Base-by-base conservation (phyloP, 2,797 vertebrate species). In the Pogoniulus pusillus region DNA sequence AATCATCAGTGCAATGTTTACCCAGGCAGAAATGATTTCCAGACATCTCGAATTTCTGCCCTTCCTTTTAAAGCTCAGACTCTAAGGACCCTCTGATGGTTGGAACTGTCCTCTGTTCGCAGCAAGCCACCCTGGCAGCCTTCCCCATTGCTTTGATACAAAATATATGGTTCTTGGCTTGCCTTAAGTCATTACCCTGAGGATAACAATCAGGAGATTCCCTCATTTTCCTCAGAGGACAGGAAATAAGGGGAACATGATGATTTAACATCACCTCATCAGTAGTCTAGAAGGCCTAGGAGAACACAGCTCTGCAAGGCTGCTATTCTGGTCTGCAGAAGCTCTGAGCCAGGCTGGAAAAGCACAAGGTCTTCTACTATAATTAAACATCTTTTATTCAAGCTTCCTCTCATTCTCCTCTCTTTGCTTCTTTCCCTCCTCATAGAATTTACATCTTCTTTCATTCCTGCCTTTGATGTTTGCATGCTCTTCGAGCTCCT, bases 161-260 rank as follows among this genome's bases (percentile, higher is more conserved):
- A 93, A 93, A 93, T 82, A 79, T 58, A 84, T 68, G 72, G 34
- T 55, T 63, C 54, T 71, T 86, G 57, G 95, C 75, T 91, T 83
- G 90, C 63, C 89, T 90, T 81, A 89, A 84, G 79, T 93, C 92
- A 96, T 95, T 96, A 93, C 96, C 88, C 79, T 35, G 29, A 29
- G 89, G 91, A 95, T 89, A 91, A 91, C 82, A 96, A 92, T 63
- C 83, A 84, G 87, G 93, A 96, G 94, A 85, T 94, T 95, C 89
- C 84, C 80, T 87, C 78, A 77, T 96, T 96, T 96, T 95, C 93
- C 84, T 95, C 89, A 91, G 90, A 92, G 89, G 4, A 2, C 34
- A 91, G 91, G 88, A 97, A 97, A 96, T 91, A 94, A 95, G 85
- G 71, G n/a, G 79, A 93, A 93, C 96, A 94, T 96, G 94, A 96